These are phyloP conservation scores for Fukomys damarensis DNA, from an alignment of 2,113 vertebrate genomes.

Conservation along the genomic window DNA sequence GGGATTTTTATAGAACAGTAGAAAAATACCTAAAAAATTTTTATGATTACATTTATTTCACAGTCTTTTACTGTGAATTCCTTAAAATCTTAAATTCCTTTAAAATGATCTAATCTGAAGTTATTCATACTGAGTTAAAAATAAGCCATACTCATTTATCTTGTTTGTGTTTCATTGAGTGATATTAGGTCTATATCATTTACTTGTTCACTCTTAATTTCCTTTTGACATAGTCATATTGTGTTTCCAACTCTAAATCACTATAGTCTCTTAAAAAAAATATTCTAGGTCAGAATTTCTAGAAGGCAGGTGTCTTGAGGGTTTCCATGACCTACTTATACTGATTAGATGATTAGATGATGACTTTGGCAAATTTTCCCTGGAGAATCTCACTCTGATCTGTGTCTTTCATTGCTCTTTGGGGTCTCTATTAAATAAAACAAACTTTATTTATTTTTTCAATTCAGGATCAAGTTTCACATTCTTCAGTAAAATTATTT, in stretches of 20 bases:
- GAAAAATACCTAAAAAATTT: constrained; percentile 8
- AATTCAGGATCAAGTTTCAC: not conserved
- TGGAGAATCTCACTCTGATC: not conserved
- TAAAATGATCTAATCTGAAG: not conserved
- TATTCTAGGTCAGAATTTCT: constrained; percentile 55
- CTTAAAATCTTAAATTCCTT: constrained; percentile 1
- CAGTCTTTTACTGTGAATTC: constrained; percentile 4
- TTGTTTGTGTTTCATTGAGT: not conserved
- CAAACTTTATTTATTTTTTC: not conserved
- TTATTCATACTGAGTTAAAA: constrained; percentile 19
- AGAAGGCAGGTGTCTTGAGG: constrained; percentile 39
- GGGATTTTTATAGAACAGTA: not conserved
- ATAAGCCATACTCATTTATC: constrained; percentile 29
- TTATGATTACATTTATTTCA: not conserved
- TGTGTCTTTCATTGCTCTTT: constrained; percentile 15
- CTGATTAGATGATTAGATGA: constrained; percentile 50
- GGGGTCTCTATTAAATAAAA: not conserved
- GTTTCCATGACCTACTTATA: constrained; percentile 58
- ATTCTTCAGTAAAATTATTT: not conserved
- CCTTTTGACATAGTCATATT: not conserved
- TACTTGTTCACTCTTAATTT: constrained; percentile 21
- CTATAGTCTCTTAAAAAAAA: not conserved
- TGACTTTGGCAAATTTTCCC: constrained; percentile 34
- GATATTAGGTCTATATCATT: not conserved
- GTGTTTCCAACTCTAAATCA: not conserved